These are phyloP conservation scores for Sebastes taczanowskii DNA, from an alignment of 2,797 vertebrate genomes.

Conservation along the genomic window DNA sequence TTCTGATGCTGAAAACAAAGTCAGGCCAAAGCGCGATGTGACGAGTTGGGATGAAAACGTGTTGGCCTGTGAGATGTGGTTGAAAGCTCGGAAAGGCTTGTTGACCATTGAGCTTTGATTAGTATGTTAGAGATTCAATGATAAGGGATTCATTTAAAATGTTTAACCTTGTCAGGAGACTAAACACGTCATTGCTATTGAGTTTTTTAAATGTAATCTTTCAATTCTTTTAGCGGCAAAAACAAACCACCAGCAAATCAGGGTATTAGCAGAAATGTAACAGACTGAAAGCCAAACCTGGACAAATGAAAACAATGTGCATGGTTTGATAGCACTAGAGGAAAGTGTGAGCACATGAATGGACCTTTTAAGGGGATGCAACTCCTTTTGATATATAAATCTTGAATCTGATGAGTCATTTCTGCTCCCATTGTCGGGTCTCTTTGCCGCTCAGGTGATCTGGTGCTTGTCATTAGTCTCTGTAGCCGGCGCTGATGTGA, in stretches of 20 bases:
- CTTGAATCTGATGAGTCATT: not conserved
- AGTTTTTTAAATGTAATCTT: too few species aligned
- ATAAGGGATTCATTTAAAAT: not conserved
- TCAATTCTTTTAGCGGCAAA: not conserved
- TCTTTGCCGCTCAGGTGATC: constrained; percentile 10
- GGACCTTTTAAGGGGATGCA: not conserved
- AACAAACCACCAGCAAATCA: not conserved
- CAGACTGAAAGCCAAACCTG: too few species aligned
- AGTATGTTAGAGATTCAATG: not conserved
- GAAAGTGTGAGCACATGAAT: not conserved
- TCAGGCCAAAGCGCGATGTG: too few species aligned
- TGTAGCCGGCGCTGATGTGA: not conserved
- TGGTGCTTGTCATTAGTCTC: not conserved
- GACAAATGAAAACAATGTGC: too few species aligned
- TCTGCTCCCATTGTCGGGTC: not conserved
- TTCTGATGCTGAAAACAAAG: too few species aligned
- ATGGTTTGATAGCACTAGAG: too few species aligned
- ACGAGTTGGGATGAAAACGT: too few species aligned
- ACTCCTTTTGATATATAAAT: not conserved
- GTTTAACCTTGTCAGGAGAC: not conserved
- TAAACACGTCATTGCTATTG: not conserved
- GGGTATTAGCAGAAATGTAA: too few species aligned
- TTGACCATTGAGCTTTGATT: not conserved
- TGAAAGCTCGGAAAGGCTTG: not conserved
- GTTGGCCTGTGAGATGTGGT: not conserved